Evolutionary conservation across 2,113 vertebrate species (phyloP).

Genomic region (Ploceus nigricollis): DNA sequence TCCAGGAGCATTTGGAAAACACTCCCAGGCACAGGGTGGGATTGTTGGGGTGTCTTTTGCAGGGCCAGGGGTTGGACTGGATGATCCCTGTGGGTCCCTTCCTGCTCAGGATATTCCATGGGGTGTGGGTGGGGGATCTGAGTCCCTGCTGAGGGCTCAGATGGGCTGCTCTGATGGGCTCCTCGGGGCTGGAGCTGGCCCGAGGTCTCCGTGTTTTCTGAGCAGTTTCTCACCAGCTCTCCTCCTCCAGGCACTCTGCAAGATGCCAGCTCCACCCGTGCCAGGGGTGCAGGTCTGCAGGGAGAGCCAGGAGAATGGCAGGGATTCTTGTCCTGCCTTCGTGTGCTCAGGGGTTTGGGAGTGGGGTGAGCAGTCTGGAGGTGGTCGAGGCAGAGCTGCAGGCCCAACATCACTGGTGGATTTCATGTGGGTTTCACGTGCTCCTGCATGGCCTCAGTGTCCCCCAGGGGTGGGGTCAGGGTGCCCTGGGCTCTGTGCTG

Average conservation of each 20-base stretch:
- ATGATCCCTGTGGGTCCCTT: neutral
- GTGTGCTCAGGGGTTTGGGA: neutral
- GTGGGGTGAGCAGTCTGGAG: neutral
- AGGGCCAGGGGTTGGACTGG: neutral
- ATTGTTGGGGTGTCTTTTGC: neutral
- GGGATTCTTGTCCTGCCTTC: neutral
- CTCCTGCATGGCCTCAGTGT: neutral
- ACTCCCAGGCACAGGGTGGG: neutral
- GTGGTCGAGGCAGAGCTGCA: neutral
- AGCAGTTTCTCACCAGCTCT: neutral
- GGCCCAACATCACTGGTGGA: fast-evolving
- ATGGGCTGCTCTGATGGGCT: neutral
- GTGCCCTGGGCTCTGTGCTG: neutral
- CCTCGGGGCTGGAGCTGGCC: neutral
- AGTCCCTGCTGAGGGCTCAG: neutral
- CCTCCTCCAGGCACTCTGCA: neutral
- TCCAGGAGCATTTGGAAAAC: fast-evolving
- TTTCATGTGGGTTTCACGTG: neutral
- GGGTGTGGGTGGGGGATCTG: neutral
- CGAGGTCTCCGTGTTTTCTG: neutral
- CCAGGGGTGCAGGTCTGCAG: fast-evolving
- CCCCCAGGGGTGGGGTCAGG: neutral
- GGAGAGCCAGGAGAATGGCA: neutral
- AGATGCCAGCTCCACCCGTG: fast-evolving
- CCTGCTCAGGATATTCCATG: neutral